Base-by-base conservation (phyloP, 1,140 invertebrate genomes). In the Octopus sinensis region DNA sequence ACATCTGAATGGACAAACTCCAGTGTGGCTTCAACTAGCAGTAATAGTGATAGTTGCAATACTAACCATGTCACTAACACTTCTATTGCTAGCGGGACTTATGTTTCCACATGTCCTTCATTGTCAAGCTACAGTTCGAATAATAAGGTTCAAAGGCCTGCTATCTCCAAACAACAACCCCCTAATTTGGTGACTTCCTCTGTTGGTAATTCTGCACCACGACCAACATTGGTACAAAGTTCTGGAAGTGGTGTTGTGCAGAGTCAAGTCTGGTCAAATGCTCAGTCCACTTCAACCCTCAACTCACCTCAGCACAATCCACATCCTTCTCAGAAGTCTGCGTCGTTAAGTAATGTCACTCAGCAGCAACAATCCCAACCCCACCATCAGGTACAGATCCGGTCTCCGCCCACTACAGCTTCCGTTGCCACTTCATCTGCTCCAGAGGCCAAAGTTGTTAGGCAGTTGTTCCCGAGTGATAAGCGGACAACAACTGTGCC, bases 331-430 rank as follows among this genome's bases (percentile, higher is more conserved):
- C 17, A 73, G 13, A 73, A n/a, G 68, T 73, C 6, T 73, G 17
- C 56, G 76, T 51, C 54, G 17, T 75, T 56, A 6, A 43, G 23
- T 56, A 43, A 43, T 43, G 68, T 79, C 62, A 76, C 51, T 56
- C 82, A 53, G 68, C 89, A 5, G 84, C 85, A 51, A 83, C 88
- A 13, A 88, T 87, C 52, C 90, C 91, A 6, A 91, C 90, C 82
- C 92, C 92, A n/a, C 93, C 92, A 84, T 92, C 92, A 76, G 94
- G 93, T 51, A 93, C 92, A 91, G 93, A 93, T 4, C 93, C 94
- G 83, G 93, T 93, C 23, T 92, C 91, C 81, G 92, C 93, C 77
- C 78, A 78, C 71, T 81, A 82, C 77, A 53, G 79, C 54, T 51
- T 79, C 79, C 9, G 68, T 73, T 13, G 68, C 30, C 68, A 73